phyloP scores from a whole-genome alignment of 2,888 invertebrate genomes.

The Cantharis rufa region DNA sequence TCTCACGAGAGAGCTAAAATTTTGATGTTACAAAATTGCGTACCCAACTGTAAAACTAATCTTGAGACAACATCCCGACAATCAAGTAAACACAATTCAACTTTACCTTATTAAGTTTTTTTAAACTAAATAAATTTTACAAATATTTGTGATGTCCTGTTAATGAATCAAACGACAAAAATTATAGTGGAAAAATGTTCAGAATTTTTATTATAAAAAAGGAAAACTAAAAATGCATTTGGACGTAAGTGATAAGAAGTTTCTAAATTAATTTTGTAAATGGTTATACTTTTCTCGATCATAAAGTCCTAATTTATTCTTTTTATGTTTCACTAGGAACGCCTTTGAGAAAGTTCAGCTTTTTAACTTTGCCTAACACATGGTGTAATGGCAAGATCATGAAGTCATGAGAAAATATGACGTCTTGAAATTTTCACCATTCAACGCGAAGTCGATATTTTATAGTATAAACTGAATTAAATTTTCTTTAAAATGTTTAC shows the following conservation, averaged over 20 bases:
- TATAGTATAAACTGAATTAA: neutral
- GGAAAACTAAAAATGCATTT: neutral
- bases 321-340: neutral
- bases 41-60: slow-evolving; percentile 5
- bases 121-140: neutral
- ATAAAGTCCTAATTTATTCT: neutral
- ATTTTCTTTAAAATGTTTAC: neutral
- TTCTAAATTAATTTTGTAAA: neutral
- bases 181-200: neutral
- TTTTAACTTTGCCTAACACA: neutral
- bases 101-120: neutral
- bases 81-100: slow-evolving; percentile 7
- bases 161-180: neutral
- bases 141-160: neutral
- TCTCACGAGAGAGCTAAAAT: neutral
- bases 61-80: slow-evolving; percentile 6
- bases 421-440: neutral
- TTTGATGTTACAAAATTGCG: neutral
- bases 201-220: neutral
- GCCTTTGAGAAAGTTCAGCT: neutral
- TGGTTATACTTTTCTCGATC: neutral
- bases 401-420: neutral
- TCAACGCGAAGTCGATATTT: neutral
- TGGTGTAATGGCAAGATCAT: neutral
- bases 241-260: neutral